Evolutionary conservation across 2,888 invertebrate genomes (phyloP).

Genomic region (Drosophila siamana): DNA sequence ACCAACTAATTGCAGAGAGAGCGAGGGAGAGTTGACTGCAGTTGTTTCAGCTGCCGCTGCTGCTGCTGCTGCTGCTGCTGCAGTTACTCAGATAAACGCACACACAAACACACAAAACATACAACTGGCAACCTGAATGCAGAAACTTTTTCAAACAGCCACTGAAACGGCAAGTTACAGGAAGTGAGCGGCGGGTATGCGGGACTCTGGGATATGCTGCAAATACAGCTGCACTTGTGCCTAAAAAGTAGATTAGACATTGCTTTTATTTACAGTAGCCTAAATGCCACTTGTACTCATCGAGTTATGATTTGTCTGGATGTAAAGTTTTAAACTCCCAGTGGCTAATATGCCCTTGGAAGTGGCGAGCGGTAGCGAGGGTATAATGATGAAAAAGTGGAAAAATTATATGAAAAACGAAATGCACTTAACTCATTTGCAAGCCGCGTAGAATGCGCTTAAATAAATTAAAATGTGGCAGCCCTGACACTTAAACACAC

Average conservation of each 20-base stretch:
- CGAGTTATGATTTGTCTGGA: no score
- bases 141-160: constrained; percentile 14
- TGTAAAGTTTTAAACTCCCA: no score
- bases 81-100: constrained; percentile 42
- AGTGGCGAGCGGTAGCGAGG: no score
- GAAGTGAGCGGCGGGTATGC: background rate
- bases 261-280: no score
- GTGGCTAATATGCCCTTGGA: background rate
- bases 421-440: constrained; percentile 75
- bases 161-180: background rate
- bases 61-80: constrained; percentile 31
- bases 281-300: no score
- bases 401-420: constrained; percentile 35
- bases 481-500: constrained; percentile 67
- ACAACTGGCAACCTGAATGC: constrained; percentile 13
- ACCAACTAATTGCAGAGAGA: constrained; percentile 55
- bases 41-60: constrained; percentile 38
- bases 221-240: no score
- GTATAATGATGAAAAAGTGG: background rate
- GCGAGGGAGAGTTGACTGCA: constrained; percentile 21
- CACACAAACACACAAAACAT: constrained; percentile 4
- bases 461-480: constrained; percentile 78
- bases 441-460: constrained; percentile 61
- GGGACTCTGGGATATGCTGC: background rate
- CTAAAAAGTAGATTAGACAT: no score